phyloP scores from a whole-genome alignment of 2,113 vertebrate species.

The Cricetomys ansorgei region DNA sequence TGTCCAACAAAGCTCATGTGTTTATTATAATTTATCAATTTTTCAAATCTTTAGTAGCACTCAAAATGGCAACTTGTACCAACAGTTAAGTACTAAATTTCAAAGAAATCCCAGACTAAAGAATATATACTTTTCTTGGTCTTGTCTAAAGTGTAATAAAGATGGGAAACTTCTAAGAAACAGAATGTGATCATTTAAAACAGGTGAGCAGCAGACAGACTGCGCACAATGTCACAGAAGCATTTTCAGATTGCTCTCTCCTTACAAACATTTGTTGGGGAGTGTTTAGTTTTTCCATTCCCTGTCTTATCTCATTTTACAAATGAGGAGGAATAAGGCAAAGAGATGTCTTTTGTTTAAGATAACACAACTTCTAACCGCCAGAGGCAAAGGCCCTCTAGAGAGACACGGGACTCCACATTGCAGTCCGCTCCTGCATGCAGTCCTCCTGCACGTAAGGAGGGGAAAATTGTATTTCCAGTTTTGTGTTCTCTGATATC shows the following conservation, averaged over 20 bases:
- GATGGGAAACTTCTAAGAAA: background rate
- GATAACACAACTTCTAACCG: background rate
- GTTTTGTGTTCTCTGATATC: background rate
- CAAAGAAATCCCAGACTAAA: background rate
- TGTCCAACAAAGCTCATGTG: background rate
- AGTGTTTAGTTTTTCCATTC: background rate
- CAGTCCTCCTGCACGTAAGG: conserved; percentile 1
- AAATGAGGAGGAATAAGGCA: background rate
- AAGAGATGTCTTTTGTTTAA: background rate
- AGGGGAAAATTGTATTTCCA: background rate
- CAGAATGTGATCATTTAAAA: background rate
- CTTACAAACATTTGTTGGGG: background rate
- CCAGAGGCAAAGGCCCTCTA: background rate
- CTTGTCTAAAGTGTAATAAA: conserved; percentile 12
- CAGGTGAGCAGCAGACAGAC: background rate
- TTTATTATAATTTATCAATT: background rate
- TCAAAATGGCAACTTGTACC: background rate
- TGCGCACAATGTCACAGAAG: no score
- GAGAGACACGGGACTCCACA: rapidly evolving
- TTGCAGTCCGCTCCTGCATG: background rate
- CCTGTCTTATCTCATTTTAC: background rate
- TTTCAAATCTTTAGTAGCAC: background rate
- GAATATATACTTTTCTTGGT: background rate
- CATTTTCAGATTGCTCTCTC: background rate
- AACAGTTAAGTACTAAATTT: conserved; percentile 23